phyloP scores from a whole-genome alignment of 2,888 invertebrate species.

The Papilio demoleus region DNA sequence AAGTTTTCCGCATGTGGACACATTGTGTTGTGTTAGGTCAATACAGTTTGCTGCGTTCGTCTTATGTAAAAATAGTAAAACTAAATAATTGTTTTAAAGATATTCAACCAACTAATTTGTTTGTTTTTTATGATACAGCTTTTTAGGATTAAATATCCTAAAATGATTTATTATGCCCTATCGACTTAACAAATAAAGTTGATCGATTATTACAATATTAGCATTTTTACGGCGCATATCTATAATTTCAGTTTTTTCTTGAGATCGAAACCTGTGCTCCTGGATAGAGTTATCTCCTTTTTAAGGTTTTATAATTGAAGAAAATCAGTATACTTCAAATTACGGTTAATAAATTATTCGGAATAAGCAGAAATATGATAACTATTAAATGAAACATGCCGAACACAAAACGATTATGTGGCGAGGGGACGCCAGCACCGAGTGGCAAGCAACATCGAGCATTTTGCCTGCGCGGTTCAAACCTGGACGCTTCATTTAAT shows the following conservation, averaged over 20 bases:
- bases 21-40: conserved; percentile 60
- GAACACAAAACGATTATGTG: conserved; percentile 54
- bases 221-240: too few species aligned
- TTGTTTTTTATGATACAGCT: too few species aligned
- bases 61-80: not conserved
- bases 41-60: conserved; percentile 47
- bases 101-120: not conserved
- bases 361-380: conserved; percentile 25
- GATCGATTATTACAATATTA: too few species aligned
- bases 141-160: too few species aligned
- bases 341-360: conserved; percentile 9
- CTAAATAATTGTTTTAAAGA: not conserved
- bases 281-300: too few species aligned
- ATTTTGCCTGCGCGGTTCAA: conserved; percentile 58
- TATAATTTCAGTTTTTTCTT: too few species aligned
- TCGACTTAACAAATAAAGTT: too few species aligned
- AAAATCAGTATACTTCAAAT: not conserved
- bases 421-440: conserved; percentile 47
- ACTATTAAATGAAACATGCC: conserved; percentile 26
- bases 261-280: too few species aligned
- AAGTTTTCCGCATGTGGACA: conserved; percentile 71
- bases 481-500: conserved; percentile 69
- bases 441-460: conserved; percentile 51
- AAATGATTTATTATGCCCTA: too few species aligned
- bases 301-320: not conserved